Percentiles rank a stretch among this genome's conserved stretches.
Evolutionary conservation across 2,888 invertebrate species (phyloP).

Genomic region (Stegana nigrithorax): DNA sequence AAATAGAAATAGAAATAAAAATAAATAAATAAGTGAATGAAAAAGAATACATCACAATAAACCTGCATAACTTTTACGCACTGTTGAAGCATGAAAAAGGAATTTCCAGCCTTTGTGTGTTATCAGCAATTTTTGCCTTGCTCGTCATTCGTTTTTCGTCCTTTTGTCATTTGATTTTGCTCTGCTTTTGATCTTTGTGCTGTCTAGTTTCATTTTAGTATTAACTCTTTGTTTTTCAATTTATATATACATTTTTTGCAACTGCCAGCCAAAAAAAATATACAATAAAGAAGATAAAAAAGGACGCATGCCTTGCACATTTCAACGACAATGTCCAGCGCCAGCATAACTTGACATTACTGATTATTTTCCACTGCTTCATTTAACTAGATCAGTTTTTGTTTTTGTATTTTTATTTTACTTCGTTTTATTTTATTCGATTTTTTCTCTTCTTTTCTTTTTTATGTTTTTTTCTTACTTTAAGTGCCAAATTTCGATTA

Average conservation of each 20-base stretch:
- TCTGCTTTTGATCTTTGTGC: constrained; percentile 4
- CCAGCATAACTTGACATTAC: not conserved
- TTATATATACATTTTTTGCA: not conserved
- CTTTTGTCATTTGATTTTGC: not conserved
- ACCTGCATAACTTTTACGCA: not conserved
- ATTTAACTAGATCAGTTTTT: too few relatives aligned
- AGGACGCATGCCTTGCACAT: constrained; percentile 3
- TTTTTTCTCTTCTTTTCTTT: not conserved
- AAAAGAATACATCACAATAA: not conserved
- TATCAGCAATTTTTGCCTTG: too few relatives aligned
- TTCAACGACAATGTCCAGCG: not conserved
- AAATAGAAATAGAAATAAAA: too few relatives aligned
- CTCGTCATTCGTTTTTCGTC: not conserved
- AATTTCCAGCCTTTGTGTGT: not conserved
- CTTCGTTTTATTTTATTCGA: too few relatives aligned
- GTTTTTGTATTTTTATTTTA: too few relatives aligned
- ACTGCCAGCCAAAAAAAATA: not conserved
- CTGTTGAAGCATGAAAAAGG: not conserved
- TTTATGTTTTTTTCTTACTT: not conserved
- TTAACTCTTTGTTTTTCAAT: not conserved
- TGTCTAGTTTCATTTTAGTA: not conserved
- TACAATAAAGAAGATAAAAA: not conserved
- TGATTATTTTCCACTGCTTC: not conserved
- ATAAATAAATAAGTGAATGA: too few relatives aligned
- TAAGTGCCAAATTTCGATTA: too few relatives aligned